Evolutionary conservation across 2,888 invertebrate genomes (phyloP).

Genomic region (Crematogaster levior): DNA sequence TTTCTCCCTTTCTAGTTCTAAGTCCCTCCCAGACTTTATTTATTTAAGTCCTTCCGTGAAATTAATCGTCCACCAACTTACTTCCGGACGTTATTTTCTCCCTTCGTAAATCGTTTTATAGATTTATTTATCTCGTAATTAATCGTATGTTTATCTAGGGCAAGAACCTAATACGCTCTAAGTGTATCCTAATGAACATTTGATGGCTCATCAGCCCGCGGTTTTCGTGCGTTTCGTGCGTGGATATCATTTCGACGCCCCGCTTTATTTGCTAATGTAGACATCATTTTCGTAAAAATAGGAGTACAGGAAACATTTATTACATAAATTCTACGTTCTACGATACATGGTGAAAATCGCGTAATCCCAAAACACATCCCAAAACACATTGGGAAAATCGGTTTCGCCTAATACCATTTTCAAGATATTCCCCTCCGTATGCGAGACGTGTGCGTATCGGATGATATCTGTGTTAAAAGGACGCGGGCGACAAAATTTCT

Average conservation of each 20-base stretch:
- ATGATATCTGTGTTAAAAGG: not conserved
- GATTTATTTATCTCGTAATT: conserved; percentile 32
- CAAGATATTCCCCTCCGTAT: not conserved
- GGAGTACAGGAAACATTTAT: not conserved
- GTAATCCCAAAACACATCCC: no score
- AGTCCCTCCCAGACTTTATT: conserved; percentile 13
- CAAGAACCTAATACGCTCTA: conserved; percentile 3
- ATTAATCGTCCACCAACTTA: conserved; percentile 19
- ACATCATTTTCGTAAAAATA: not conserved
- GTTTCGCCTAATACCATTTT: no score
- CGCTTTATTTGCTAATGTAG: conserved; percentile 25
- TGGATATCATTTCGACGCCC: conserved; percentile 8
- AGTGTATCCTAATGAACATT: conserved; percentile 26
- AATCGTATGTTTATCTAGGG: conserved; percentile 17
- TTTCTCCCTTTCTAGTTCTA: not conserved
- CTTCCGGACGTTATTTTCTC: not conserved
- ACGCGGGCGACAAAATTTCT: conserved; percentile 2
- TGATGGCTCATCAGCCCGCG: conserved; percentile 3
- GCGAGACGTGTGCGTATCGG: not conserved
- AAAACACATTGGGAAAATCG: no score
- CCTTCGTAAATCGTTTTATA: conserved; percentile 11
- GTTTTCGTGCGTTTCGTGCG: not conserved
- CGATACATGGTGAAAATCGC: not conserved
- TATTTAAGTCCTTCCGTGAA: not conserved
- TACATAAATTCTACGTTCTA: not conserved